Evolutionary conservation across 1,140 invertebrate genomes (phyloP).

Genomic region (Cydia amplana): DNA sequence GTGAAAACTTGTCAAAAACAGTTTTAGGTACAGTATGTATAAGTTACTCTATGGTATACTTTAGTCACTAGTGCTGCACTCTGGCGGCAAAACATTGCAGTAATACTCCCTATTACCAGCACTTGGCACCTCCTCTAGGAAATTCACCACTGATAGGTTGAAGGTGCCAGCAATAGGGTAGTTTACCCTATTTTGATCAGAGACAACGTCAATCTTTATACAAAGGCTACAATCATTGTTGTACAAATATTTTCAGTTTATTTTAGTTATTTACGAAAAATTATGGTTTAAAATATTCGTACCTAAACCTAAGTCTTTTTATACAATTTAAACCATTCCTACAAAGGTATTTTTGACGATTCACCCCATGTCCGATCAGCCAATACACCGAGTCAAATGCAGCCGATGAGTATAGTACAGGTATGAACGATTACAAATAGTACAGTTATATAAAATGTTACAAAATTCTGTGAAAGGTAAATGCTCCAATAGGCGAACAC

Average conservation of each 20-base stretch:
- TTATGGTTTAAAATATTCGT: no score
- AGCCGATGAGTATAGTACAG: conserved; percentile 73
- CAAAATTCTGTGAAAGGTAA: conserved; percentile 56
- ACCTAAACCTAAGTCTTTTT: background rate
- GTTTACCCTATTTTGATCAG: no score
- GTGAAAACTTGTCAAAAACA: no score
- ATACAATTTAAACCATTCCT: background rate
- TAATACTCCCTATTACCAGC: no score
- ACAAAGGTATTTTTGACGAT: background rate
- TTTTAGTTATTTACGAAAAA: background rate
- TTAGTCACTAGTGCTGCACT: no score
- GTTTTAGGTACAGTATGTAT: no score
- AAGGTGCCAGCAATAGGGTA: no score
- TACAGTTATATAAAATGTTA: conserved; percentile 59
- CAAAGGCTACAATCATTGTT: no score
- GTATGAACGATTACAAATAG: conserved; percentile 46
- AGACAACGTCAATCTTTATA: no score
- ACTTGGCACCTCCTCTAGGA: background rate
- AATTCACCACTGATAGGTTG: background rate
- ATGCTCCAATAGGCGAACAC: conserved; percentile 37
- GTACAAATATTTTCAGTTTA: background rate
- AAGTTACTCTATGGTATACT: no score
- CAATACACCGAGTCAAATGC: conserved; percentile 67
- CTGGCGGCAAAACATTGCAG: no score
- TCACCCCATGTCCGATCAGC: conserved; percentile 34